Conservation (phyloP, 2,797 vertebrate genomes). For the Glossophaga mutica region DNA sequence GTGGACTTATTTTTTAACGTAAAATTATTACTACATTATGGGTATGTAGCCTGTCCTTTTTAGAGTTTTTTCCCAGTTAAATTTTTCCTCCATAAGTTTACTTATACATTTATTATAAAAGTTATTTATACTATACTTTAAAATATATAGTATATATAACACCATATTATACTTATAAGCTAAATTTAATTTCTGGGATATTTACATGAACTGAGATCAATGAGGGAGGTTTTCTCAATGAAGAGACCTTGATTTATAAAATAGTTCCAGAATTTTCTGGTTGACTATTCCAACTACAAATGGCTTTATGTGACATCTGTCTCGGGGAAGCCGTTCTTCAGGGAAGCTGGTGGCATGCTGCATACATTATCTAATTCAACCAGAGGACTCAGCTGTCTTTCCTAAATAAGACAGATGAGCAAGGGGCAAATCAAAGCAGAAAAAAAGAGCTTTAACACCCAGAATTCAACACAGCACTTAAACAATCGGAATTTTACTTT, state of each 20-base stretch:
- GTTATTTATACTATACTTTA: background rate
- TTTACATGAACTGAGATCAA: background rate
- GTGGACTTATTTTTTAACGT: background rate
- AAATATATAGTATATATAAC: background rate
- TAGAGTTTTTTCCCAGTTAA: background rate
- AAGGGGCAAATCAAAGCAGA: background rate
- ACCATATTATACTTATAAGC: background rate
- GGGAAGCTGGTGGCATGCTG: background rate
- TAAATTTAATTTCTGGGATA: background rate
- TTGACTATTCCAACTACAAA: background rate
- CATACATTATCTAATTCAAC: slow-evolving; percentile 2
- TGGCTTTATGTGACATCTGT: background rate
- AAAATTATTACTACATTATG: background rate
- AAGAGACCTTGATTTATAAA: background rate
- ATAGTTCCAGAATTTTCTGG: background rate
- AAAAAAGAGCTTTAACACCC: slow-evolving; percentile 21
- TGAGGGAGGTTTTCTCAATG: background rate
- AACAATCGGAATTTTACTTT: slow-evolving; percentile 80
- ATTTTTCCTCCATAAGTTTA: background rate
- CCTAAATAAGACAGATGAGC: slow-evolving; percentile 6
- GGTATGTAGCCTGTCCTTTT: background rate
- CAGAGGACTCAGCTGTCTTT: background rate
- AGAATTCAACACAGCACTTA: slow-evolving; percentile 75
- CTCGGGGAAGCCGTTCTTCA: background rate
- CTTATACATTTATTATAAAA: background rate